Conservation (phyloP, 1,140 invertebrate genomes). For the Stenopsyche tienmushanensis region DNA sequence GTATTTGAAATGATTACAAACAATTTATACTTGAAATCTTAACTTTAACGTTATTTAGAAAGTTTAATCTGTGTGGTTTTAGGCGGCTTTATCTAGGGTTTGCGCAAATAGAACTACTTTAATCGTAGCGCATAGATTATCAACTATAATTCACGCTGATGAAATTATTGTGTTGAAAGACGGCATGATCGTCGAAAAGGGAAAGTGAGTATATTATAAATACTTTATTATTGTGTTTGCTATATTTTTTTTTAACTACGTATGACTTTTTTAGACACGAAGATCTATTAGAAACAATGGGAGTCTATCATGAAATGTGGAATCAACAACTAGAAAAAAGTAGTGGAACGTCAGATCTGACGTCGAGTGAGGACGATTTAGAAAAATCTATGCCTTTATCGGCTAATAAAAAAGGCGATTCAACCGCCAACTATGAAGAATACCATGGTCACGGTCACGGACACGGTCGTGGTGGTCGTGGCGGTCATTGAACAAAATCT, state of each 20-base stretch:
- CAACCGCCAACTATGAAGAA: constrained; percentile 8
- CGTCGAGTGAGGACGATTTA: constrained; percentile 16
- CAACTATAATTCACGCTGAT: constrained; percentile 91
- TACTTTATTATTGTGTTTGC: neutral
- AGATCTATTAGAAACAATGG: constrained; percentile 67
- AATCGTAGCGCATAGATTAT: constrained; percentile 89
- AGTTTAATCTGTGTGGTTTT: constrained; percentile 32
- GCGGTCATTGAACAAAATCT: neutral
- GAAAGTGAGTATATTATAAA: constrained; percentile 66
- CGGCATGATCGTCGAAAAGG: constrained; percentile 88
- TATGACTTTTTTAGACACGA: constrained; percentile 66
- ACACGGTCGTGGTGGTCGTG: too few species aligned
- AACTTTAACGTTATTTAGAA: neutral
- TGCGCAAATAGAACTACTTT: constrained; percentile 87
- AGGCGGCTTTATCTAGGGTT: constrained; percentile 72
- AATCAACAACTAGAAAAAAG: constrained; percentile 73
- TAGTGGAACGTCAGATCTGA: constrained; percentile 31
- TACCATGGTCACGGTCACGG: constrained; percentile 44
- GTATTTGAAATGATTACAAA: constrained; percentile 46
- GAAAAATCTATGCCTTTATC: neutral
- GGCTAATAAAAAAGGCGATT: constrained; percentile 1
- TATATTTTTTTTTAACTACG: neutral
- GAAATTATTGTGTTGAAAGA: constrained; percentile 89
- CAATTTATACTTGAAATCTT: constrained; percentile 16
- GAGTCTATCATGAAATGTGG: constrained; percentile 87